These are phyloP conservation scores for Sitobion miscanthi DNA, from an alignment of 1,140 invertebrate species.

Conservation along the genomic window DNA sequence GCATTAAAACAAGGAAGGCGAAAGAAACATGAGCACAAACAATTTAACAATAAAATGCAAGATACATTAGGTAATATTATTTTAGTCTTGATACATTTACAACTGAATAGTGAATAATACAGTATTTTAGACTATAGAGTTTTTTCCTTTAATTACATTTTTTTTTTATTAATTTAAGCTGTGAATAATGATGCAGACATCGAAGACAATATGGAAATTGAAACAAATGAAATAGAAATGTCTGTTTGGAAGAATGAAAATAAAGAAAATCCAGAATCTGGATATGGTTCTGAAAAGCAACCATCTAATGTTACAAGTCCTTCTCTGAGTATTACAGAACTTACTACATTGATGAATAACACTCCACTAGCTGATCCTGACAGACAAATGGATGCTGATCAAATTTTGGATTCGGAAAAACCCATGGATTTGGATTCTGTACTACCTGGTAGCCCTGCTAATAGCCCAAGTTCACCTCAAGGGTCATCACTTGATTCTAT, in stretches of 20 bases:
- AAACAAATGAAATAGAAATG: slow-evolving; percentile 66
- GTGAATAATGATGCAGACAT: slow-evolving; percentile 77
- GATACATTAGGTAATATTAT: slow-evolving; percentile 34
- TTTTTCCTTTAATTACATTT: background rate
- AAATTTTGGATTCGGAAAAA: slow-evolving; percentile 41
- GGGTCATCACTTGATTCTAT: slow-evolving; percentile 58
- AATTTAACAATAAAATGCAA: slow-evolving; percentile 46
- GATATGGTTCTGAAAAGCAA: slow-evolving; percentile 74
- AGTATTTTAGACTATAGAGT: background rate
- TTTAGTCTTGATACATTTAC: background rate
- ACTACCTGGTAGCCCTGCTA: slow-evolving; percentile 66
- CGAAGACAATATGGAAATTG: slow-evolving; percentile 71
- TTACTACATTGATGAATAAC: slow-evolving; percentile 51
- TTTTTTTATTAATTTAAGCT: slow-evolving; percentile 59
- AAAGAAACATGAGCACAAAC: slow-evolving; percentile 58
- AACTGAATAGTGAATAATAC: background rate
- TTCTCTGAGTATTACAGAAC: slow-evolving; percentile 54
- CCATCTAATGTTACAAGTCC: slow-evolving; percentile 60
- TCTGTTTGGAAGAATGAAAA: slow-evolving; percentile 58
- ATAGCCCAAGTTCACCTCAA: slow-evolving; percentile 60
- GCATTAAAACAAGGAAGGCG: slow-evolving; percentile 66
- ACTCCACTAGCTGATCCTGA: slow-evolving; percentile 48
- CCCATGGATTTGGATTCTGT: slow-evolving; percentile 51
- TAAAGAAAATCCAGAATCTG: slow-evolving; percentile 68
- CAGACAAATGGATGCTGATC: slow-evolving; percentile 44